Base-by-base conservation (phyloP, 2,113 vertebrate genomes). In the Entosphenus tridentatus region DNA sequence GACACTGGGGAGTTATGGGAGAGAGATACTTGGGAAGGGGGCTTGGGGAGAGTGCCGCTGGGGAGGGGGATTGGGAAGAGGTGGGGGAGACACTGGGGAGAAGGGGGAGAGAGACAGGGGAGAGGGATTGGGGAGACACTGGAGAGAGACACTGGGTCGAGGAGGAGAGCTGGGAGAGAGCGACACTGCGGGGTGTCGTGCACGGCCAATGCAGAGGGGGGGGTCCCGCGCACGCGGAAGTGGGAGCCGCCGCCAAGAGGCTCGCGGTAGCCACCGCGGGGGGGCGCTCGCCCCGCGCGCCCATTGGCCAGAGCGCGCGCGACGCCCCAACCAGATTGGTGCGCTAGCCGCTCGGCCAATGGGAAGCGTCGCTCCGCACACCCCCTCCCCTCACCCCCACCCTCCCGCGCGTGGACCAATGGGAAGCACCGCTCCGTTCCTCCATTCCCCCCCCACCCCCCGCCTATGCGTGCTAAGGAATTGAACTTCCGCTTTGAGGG, bases 1-100 rank as follows among this genome's bases (percentile, higher is more conserved):
- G 56, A 39, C 62, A 68, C 73, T 70, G 72, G 69, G 69, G 72
- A 73, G 67, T 54, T 68, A 72, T 71, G 59, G 57, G 57, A 68
- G 70, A 68, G 69, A 18, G 57, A 71, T 56, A 70, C 56, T 18
- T 58, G 57, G 56, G 58, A 62, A 4, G 16, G 58, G 12, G 58
- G 2, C 1, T 14, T 3, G 13, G 58, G 16, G 58, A 62, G 58
- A 62, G 58, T 62, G 58, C 1, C 2, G 16, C 13, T 14, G 58
- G 16, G 58, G 16, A 16, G 2, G 58, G 16, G 58, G 16, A 16
- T 14, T 13, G 16, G 58, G 16, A 3, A 62, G 58, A 62, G 58
- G 16, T 13, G 16, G 58, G 16, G 2, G 16, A 16, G 16, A 16
- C 13, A 16, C 12, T 12, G 12, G 58, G 16, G n/a, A n/a, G n/a